Conservation (phyloP, 1,140 invertebrate species). For the Rhopalosiphum maidis region DNA sequence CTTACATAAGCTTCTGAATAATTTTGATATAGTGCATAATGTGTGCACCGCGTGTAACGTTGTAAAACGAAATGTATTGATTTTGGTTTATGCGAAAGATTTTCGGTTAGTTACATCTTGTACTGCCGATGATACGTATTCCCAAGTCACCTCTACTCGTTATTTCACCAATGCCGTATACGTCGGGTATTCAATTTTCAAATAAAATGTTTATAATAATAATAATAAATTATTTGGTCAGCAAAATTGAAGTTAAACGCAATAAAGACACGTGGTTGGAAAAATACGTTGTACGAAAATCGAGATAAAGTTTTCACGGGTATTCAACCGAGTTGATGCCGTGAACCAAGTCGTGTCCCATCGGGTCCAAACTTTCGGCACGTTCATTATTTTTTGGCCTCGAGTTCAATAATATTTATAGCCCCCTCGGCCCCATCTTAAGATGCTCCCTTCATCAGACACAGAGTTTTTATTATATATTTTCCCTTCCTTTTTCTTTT, state of each 20-base stretch:
- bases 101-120: background rate
- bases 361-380: conserved; percentile 28
- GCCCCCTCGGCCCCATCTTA: background rate
- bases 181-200: conserved; percentile 5
- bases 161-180: background rate
- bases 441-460: background rate
- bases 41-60: background rate
- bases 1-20: background rate
- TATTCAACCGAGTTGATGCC: conserved; percentile 3
- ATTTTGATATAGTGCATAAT: background rate
- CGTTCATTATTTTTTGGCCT: conserved; percentile 48
- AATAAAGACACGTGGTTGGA: background rate
- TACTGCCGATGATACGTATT: background rate
- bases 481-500: background rate
- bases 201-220: conserved; percentile 19
- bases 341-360: conserved; percentile 30
- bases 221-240: conserved; percentile 14
- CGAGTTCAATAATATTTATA: conserved; percentile 46
- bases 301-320: conserved; percentile 37
- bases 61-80: conserved; percentile 13
- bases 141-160: conserved; percentile 3
- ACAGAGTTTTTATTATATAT: conserved; percentile 41
- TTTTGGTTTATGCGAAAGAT: conserved; percentile 5
- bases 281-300: conserved; percentile 10
- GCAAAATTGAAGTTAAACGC: conserved; percentile 5